Percentiles rank a stretch among this genome's conserved stretches.
These are phyloP conservation scores for Rhinichthys osculus DNA, from an alignment of 2,797 vertebrate species.

Conservation along the genomic window DNA sequence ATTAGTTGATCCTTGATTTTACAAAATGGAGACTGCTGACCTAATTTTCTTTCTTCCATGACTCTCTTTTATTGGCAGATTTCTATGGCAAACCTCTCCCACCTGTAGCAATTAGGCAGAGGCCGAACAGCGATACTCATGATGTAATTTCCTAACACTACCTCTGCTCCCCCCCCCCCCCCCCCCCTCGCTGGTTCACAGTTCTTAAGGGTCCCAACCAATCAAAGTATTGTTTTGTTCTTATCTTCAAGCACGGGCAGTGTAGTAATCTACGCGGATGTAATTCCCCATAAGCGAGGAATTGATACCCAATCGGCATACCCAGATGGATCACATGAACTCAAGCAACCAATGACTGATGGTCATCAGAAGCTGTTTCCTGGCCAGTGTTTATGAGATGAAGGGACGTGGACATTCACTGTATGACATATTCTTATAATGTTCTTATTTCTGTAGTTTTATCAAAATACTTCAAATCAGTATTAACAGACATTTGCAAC, in stretches of 20 bases:
- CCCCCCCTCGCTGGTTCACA: constrained; percentile 39
- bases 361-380: constrained; percentile 23
- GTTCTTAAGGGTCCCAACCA: constrained; percentile 55
- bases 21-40: constrained; percentile 27
- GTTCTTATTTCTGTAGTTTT: background rate
- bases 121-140: constrained; percentile 88
- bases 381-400: background rate
- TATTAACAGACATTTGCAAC: constrained; percentile 43
- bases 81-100: constrained; percentile 91
- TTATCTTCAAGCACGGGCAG: constrained; percentile 73
- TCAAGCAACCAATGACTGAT: constrained; percentile 24
- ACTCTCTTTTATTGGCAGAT: constrained; percentile 72
- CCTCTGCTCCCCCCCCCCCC: background rate
- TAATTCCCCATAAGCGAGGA: constrained; percentile 39
- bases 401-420: constrained; percentile 21
- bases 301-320: constrained; percentile 5
- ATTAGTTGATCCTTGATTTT: background rate
- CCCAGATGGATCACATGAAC: constrained; percentile 34
- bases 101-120: constrained; percentile 84
- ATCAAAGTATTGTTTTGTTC: constrained; percentile 73
- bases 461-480: constrained; percentile 21
- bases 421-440: constrained; percentile 1
- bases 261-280: constrained; percentile 64
- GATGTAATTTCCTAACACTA: constrained; percentile 85
- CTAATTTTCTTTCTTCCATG: constrained; percentile 59